Conservation (phyloP, 1,140 invertebrate genomes). For the Trachymyrmex cornetzi region DNA sequence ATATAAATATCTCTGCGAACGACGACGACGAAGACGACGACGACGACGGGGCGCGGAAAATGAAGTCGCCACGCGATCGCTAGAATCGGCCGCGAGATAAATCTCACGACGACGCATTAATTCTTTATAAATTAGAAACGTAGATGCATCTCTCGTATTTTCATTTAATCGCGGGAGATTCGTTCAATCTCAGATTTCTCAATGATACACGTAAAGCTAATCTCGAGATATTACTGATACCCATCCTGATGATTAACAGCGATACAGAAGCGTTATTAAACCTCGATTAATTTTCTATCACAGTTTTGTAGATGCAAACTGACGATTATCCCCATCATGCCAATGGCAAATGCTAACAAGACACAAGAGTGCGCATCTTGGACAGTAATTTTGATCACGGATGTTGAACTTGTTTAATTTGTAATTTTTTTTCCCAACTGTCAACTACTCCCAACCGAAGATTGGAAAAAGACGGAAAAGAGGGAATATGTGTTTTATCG, state of each 20-base stretch:
- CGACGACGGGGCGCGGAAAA: constrained; percentile 70
- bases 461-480: neutral
- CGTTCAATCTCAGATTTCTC: constrained; percentile 28
- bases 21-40: constrained; percentile 64
- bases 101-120: constrained; percentile 35
- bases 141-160: constrained; percentile 42
- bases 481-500: neutral
- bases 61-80: constrained; percentile 68
- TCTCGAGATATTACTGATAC: constrained; percentile 35
- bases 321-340: neutral
- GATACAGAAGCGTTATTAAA: constrained; percentile 36
- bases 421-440: neutral
- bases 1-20: constrained; percentile 58
- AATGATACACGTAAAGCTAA: constrained; percentile 33
- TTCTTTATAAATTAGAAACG: constrained; percentile 46
- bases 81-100: constrained; percentile 26
- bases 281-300: constrained; percentile 32
- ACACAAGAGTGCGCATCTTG: neutral
- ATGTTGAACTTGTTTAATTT: neutral
- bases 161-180: constrained; percentile 46
- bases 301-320: constrained; percentile 1
- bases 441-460: neutral
- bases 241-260: constrained; percentile 3
- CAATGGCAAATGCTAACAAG: neutral
- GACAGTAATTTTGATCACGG: neutral